Evolutionary conservation across 1,140 invertebrate species (phyloP), one percentile per base, ranked within the genome.

Genomic region (Neodiprion fabricii): DNA sequence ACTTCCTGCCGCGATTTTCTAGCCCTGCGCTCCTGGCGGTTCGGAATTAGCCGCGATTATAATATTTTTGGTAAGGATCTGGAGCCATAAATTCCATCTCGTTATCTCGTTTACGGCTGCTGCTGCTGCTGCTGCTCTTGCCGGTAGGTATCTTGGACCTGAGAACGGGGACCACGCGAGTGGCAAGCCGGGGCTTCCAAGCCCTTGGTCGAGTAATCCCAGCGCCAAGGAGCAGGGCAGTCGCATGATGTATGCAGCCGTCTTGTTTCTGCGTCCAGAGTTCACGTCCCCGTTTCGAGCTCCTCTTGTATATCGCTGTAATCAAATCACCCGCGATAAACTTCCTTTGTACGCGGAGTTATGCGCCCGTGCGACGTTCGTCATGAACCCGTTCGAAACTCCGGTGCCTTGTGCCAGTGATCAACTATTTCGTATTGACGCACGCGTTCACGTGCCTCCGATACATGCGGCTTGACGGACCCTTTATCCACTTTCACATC

Each of bases 41-140:
- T 85, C 79, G 82, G 85, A 85, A 86, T 88, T 86, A 87, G 84
- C 82, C 77, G 81, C 82, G 86, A 87, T 88, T 86, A 87, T 88
- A 85, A 85, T 86, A 87, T 86, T 87, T 86, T 84, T 81, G 84
- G 84, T 81, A 81, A 80, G 79, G 81, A 87, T 87, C 85, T 84
- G 80, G 75, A 80, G 82, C 84, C 86, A 87, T 88, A 88, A 88
- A 88, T 88, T 88, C 87, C 85, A 87, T 88, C 87, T 88, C 87
- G 87, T 88, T 88, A 88, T 88, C 87, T 88, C 85, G 85, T 87
- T 87, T 86, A 86, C 82, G 84, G 81, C 81, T 81, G 79, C 79
- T 82, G 78, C 77, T 47, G 80, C 74, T 82, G 79, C 65, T 77
- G 23, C 74, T 72, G n/a, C 49, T 47, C 61, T 73, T 67, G 28